Percentiles rank a stretch among this genome's conserved stretches.
Evolutionary conservation across 1,140 invertebrate genomes (phyloP).

Genomic region (Trichonephila inaurata): DNA sequence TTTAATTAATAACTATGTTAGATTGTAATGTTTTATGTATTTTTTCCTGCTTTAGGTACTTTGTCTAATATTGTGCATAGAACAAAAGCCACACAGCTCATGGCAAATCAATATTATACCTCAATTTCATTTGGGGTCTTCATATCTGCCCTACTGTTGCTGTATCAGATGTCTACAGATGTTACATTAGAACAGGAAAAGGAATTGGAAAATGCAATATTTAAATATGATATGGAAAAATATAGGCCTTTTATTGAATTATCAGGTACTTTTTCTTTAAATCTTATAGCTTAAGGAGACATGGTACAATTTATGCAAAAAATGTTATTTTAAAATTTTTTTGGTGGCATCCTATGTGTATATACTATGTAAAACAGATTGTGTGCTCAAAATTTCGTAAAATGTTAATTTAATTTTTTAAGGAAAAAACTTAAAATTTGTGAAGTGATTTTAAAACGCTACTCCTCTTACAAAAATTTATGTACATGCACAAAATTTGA

Average conservation of each 20-base stretch:
- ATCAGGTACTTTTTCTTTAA: neutral
- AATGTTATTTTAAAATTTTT: no score
- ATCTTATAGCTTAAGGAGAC: neutral
- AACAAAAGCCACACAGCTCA: neutral
- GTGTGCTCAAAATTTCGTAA: no score
- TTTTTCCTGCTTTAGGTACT: neutral
- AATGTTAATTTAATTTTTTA: no score
- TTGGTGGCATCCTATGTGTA: no score
- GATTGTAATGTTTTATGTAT: neutral
- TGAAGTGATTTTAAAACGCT: no score
- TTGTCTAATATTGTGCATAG: neutral
- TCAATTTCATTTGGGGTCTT: slow-evolving; percentile 49
- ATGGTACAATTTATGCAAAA: no score
- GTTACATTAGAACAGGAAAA: slow-evolving; percentile 32
- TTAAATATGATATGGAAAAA: neutral
- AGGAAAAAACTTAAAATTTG: no score
- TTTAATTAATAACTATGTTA: no score
- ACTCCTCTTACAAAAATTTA: no score
- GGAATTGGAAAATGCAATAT: slow-evolving; percentile 7
- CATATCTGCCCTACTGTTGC: neutral
- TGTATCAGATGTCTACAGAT: slow-evolving; percentile 5
- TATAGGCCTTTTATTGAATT: neutral
- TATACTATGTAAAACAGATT: no score
- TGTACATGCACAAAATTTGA: no score
- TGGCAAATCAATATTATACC: slow-evolving; percentile 19